Conservation (phyloP, 2,888 invertebrate genomes). For the Thyatira batis region DNA sequence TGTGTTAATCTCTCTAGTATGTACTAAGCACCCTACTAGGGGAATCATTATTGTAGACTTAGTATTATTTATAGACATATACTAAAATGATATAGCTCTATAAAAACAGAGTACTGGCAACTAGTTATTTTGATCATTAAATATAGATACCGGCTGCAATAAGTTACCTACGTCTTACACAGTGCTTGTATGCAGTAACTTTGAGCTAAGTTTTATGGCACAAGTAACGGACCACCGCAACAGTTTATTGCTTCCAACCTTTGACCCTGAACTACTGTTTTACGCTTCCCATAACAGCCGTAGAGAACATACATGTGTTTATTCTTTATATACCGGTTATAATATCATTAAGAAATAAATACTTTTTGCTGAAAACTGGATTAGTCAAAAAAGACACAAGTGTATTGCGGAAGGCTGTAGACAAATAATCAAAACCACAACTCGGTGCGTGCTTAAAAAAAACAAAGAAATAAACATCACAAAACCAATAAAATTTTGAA, state of each 20-base stretch:
- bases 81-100: no score
- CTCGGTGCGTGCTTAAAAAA: neutral
- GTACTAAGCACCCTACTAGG: neutral
- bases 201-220: conserved; percentile 17
- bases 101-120: no score
- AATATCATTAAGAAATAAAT: neutral
- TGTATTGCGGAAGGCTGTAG: neutral
- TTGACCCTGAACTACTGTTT: neutral
- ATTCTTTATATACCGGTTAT: neutral
- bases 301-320: no score
- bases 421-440: neutral
- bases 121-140: neutral
- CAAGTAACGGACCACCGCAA: conserved; percentile 24
- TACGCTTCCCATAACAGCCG: neutral
- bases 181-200: neutral
- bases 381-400: no score
- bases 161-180: neutral
- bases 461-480: neutral
- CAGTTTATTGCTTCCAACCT: neutral
- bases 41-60: neutral
- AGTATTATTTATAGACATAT: no score
- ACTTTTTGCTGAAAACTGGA: no score
- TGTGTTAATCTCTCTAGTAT: neutral
- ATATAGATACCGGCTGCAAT: no score
- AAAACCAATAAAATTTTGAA: neutral